phyloP scores from a whole-genome alignment of 2,888 invertebrate genomes.

The Mimumesa dahlbomi region DNA sequence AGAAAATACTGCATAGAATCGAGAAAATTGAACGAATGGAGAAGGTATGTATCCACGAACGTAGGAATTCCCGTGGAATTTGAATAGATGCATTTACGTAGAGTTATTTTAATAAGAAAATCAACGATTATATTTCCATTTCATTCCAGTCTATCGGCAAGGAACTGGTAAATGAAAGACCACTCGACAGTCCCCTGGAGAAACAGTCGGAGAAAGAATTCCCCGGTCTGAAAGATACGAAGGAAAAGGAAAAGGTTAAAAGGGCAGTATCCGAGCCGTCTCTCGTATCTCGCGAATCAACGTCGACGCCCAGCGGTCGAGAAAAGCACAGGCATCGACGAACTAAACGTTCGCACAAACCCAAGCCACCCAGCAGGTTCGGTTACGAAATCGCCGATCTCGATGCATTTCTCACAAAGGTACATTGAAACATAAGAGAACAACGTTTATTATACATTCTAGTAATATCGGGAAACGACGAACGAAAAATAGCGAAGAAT shows the following conservation, averaged over 20 bases:
- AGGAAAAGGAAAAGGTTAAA: constrained; percentile 68
- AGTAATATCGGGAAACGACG: not conserved
- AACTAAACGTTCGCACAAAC: constrained; percentile 70
- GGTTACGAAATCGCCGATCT: constrained; percentile 91
- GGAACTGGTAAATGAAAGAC: constrained; percentile 46
- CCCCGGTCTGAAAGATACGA: constrained; percentile 44
- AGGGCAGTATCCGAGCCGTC: constrained; percentile 83
- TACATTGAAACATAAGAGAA: too few relatives aligned
- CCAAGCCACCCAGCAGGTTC: constrained; percentile 80
- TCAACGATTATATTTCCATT: constrained; percentile 2
- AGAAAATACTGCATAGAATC: constrained; percentile 58
- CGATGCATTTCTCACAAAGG: constrained; percentile 89
- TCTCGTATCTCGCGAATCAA: constrained; percentile 81
- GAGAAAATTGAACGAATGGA: constrained; percentile 49
- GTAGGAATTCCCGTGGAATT: not conserved
- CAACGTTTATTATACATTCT: not conserved
- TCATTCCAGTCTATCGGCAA: constrained; percentile 54
- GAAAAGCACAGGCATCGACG: constrained; percentile 70
- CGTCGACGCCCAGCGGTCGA: constrained; percentile 58
- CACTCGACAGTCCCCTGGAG: constrained; percentile 43
- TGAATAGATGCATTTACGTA: not conserved
- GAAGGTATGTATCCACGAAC: constrained; percentile 17
- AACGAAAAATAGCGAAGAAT: not conserved
- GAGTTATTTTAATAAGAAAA: too few relatives aligned
- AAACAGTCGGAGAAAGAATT: constrained; percentile 59